A percentile compares a stretch with the other conserved stretches of the same genome.
Conservation (phyloP, 2,797 vertebrate genomes). For the Chloroceryle inda region DNA sequence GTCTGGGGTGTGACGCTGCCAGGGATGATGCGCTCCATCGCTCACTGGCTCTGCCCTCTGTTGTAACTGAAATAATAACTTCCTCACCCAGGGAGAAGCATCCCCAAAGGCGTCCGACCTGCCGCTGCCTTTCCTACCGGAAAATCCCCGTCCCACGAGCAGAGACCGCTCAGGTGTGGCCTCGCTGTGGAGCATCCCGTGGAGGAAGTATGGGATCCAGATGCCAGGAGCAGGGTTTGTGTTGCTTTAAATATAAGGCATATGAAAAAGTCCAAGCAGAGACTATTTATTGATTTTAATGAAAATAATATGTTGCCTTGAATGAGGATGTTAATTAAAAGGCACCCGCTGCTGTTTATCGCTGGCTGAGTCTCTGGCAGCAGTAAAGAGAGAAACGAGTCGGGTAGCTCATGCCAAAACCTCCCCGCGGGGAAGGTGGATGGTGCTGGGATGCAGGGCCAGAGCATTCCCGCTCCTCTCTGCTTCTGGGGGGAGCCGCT, state of each 20-base stretch:
- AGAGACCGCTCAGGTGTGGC: neutral
- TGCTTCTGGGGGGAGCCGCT: neutral
- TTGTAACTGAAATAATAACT: neutral
- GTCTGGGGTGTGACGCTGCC: neutral
- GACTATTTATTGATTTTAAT: slow-evolving; percentile 61
- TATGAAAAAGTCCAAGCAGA: neutral
- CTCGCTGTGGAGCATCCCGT: neutral
- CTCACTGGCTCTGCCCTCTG: neutral
- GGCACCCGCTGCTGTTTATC: slow-evolving; percentile 60
- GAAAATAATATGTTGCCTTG: slow-evolving; percentile 62
- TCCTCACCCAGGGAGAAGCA: neutral
- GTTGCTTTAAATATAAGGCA: slow-evolving; percentile 10
- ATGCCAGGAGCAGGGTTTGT: neutral
- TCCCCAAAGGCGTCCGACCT: neutral
- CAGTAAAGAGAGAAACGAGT: slow-evolving; percentile 15
- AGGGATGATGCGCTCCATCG: neutral
- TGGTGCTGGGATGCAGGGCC: neutral
- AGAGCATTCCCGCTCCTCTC: neutral
- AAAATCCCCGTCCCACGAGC: accelerated
- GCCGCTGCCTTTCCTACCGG: neutral
- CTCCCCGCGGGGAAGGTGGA: slow-evolving; percentile 51
- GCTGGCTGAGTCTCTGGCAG: slow-evolving; percentile 51
- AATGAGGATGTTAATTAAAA: slow-evolving; percentile 66
- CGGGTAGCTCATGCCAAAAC: slow-evolving; percentile 16
- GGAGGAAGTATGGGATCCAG: slow-evolving; percentile 41